Base-by-base conservation (phyloP, 2,888 invertebrate genomes). In the Macropis europaea region DNA sequence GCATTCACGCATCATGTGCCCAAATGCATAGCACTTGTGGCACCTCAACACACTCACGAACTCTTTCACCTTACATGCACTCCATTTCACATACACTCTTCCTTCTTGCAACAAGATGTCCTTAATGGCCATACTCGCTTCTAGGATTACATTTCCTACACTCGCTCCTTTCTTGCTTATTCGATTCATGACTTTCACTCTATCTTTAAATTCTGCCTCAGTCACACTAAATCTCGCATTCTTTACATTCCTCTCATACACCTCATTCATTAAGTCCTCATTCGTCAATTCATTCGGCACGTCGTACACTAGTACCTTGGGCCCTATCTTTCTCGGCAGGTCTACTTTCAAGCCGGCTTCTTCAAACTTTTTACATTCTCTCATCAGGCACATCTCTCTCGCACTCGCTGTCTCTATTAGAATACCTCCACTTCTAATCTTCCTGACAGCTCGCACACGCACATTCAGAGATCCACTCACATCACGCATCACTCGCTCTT, bases 1-100 rank as follows among this genome's bases (percentile, higher is more conserved):
- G 43, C 70, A 70, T 1, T 45, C 60, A 9, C 47, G 15, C 4
- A 17, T 26, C n/a, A 47, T 36, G 24, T 64, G 70, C 7, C 64
- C 64, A 45, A 59, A 63, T 1, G 30, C 52, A 17, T 52, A 45
- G 17, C 70, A 70, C 17, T 13, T 40, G 9, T 19, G 40, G 34
- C 70, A 70, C 9, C 50, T 11, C 13, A 15, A 5, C 13, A 64
- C 59, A 7, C 7, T 15, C 11, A 15, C 52, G 15, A 11, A 59
- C 9, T 48, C 47, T 9, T 26, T 43, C 1, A 70, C 36, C 5
- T 38, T 38, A 11, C 11, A 56, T 11, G 64, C 19, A 1, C 26
- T 26, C 45, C 56, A 64, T 0, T 45, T 26, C 4, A 32, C 9
- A 40, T 15, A 64, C 13, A 64, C 11, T n/a, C 56, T 2, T 22